Base-by-base conservation (phyloP, 2,797 vertebrate species). In the Clarias laeviceps region DNA sequence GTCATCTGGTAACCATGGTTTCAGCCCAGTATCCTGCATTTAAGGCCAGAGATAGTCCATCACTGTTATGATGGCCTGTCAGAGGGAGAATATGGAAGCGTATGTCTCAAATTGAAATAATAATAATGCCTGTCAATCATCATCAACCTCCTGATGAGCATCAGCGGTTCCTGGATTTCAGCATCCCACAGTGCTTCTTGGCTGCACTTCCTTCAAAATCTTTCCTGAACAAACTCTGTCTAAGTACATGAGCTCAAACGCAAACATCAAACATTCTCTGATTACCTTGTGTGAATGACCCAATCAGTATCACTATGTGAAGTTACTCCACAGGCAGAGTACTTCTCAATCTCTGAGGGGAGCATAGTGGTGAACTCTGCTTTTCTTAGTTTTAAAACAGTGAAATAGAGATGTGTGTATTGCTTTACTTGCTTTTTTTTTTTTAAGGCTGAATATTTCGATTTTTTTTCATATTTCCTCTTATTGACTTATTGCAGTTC, bases 101-200 rank as follows among this genome's bases (percentile, higher is more conserved):
- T 85, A 87, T 90, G 87, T 89, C 83, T 89, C 83, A 89, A 87
- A 90, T 88, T 89, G 88, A 86, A 89, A 89, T 90, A 90, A 90
- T 90, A 90, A 90, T 90, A 88, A 89, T 72, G 80, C 69, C 78
- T 87, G 88, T 90, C 90, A 88, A 85, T 91, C 90, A 90, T 89
- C 88, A 90, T 90, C 84, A 89, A 72, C 80, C 84, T 88, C 80
- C 82, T 90, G 89, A 90, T 88, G 88, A 89, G 87, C 85, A 66
- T 80, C 70, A 64, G 72, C 32, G 72, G 64, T 88, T 89, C 76
- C 82, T 81, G 82, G 11, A 62, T 82, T 89, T 87, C 32, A 29
- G 66, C 74, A 68, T 88, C 85, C 87, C 87, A 86, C 72, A n/a
- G 80, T 82, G 82, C 66, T 84, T 73, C 59, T 65, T 54, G 34